Conservation (phyloP, 2,888 invertebrate genomes). For the Stegophylla sp. region DNA sequence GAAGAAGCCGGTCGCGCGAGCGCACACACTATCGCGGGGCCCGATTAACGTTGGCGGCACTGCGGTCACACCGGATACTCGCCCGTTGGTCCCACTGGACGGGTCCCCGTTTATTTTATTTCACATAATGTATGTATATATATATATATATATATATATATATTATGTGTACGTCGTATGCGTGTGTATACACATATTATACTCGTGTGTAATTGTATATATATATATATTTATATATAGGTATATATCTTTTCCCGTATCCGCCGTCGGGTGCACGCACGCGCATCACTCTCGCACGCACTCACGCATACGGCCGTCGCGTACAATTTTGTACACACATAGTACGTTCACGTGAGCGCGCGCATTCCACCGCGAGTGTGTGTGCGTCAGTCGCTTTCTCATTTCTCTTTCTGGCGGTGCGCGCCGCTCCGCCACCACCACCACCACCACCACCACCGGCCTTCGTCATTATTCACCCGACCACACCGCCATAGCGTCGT, state of each 20-base stretch:
- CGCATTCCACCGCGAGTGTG: conserved; percentile 46
- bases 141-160: too few species aligned
- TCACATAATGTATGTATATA: not conserved
- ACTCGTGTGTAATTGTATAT: too few species aligned
- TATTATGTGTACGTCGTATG: too few species aligned
- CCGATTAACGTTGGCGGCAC: conserved; percentile 52
- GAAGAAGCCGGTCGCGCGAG: conserved; percentile 4
- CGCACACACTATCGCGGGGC: conserved; percentile 11
- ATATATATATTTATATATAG: too few species aligned
- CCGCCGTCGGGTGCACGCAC: conserved; percentile 32
- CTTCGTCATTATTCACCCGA: conserved; percentile 41
- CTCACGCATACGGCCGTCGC: not conserved
- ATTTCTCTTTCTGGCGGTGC: conserved; percentile 60
- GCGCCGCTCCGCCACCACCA: conserved; percentile 36
- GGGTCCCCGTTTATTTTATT: conserved; percentile 34
- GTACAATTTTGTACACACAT: not conserved
- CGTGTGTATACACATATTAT: too few species aligned
- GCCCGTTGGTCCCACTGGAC: conserved; percentile 53
- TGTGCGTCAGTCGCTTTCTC: conserved; percentile 53
- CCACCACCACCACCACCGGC: conserved; percentile 34
- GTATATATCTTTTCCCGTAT: conserved; percentile 16
- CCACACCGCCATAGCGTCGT: conserved; percentile 38
- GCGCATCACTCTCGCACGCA: not conserved
- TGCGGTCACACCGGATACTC: conserved; percentile 51
- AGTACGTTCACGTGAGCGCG: conserved; percentile 54